A percentile compares a stretch with the other conserved stretches of the same genome.
phyloP scores from a whole-genome alignment of 35 echinoderm and acorn worm genomes.

The Lytechinus variegatus region DNA sequence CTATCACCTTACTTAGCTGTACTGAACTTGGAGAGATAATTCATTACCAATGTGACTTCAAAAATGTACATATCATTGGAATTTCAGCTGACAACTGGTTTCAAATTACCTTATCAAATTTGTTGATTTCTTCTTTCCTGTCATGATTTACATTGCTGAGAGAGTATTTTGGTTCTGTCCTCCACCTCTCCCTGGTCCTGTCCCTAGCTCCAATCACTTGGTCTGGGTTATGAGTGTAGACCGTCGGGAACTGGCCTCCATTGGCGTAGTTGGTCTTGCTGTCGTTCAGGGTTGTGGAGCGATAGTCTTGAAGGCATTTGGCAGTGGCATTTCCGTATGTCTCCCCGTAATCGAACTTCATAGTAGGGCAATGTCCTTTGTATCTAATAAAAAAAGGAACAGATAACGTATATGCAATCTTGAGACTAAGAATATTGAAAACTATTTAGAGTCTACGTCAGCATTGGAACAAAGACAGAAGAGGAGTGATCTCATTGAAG shows the following conservation, averaged over 20 bases:
- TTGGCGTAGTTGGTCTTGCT: slow-evolving; percentile 86
- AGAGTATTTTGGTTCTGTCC: slow-evolving; percentile 80
- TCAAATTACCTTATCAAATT: slow-evolving; percentile 84
- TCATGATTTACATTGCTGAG: slow-evolving; percentile 92
- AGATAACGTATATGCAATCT: not conserved
- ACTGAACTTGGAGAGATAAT: too few species aligned
- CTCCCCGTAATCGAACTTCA: slow-evolving; percentile 97
- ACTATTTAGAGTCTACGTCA: too few species aligned
- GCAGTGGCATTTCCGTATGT: slow-evolving; percentile 97
- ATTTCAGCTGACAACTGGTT: too few species aligned
- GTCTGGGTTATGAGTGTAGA: slow-evolving; percentile 97
- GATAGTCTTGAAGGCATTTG: slow-evolving; percentile 94
- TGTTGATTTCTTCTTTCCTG: slow-evolving; percentile 79
- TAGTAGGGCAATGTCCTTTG: slow-evolving; percentile 95
- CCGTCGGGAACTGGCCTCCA: slow-evolving; percentile 93
- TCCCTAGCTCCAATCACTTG: slow-evolving; percentile 92
- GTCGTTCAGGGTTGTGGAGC: slow-evolving; percentile 86
- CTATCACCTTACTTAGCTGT: too few species aligned
- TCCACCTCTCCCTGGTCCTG: slow-evolving; percentile 86
- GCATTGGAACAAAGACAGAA: too few species aligned
- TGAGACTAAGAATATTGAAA: not conserved
- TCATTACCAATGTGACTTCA: too few species aligned
- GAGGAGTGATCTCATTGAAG: too few species aligned
- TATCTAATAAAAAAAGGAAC: slow-evolving; percentile 65
- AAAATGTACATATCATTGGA: too few species aligned